Base-by-base conservation (phyloP, 2,113 vertebrate species). In the Ceyx margarethae region DNA sequence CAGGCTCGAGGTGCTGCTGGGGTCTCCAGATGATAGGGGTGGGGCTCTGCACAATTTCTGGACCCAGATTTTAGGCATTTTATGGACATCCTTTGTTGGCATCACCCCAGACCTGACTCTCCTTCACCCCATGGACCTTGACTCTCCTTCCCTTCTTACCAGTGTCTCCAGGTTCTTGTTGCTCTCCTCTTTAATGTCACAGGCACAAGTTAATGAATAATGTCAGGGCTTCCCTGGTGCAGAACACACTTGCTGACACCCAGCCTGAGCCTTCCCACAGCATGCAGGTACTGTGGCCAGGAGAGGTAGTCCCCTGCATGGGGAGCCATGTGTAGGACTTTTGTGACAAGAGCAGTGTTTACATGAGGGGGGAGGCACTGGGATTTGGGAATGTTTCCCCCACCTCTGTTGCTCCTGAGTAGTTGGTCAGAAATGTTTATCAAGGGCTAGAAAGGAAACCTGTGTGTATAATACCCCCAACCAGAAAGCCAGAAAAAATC, bases 401-500 rank as follows among this genome's bases (percentile, higher is more conserved):
- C 28, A 40, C 40, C 40, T 33, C 53, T 19, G 40, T 9, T 92
- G 35, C 68, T 76, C 69, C 51, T 17, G 72, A 92, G 87, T 35
- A 87, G 81, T 3, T 74, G 91, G 87, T 77, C 85, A 94, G 81
- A 48, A 91, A 83, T 94, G 68, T 93, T 94, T 89, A 83, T 93
- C 76, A 75, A 96, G 73, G 91, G 90, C 82, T 95, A 14, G 57
- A 45, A 80, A 94, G 94, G 87, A 93, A 95, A 93, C 81, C 79
- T 54, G 64, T 89, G 89, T 93, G 72, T 83, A 31, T 71, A 85
- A 93, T 61, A 87, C 6, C 75, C 68, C 65, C 23, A 65, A 45
- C 56, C 95, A 93, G 78, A 93, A 95, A 95, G 88, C 91, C 91
- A 90, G 89, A 89, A 95, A 91, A 92, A 73, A 83, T 81, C 72